phyloP scores from a whole-genome alignment of 1,140 invertebrate genomes.

The Gryon sp. region DNA sequence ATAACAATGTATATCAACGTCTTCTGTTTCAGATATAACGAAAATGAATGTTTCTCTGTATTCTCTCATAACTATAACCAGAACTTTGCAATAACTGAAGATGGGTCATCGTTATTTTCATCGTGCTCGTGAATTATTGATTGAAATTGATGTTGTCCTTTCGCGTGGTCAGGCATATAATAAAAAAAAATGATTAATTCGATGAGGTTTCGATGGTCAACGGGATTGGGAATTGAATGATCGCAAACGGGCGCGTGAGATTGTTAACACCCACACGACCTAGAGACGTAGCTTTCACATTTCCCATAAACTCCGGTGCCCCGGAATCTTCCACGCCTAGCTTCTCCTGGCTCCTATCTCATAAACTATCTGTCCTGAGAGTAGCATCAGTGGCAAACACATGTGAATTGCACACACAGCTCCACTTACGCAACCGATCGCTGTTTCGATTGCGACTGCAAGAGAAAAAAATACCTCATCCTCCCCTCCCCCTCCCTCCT shows the following conservation, averaged over 20 bases:
- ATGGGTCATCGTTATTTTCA: no score
- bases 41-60: no score
- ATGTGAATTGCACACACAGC: constrained; percentile 55
- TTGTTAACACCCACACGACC: constrained; percentile 54
- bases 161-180: constrained; percentile 2
- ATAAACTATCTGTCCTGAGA: constrained; percentile 45
- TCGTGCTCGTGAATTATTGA: no score
- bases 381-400: constrained; percentile 41
- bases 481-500: neutral
- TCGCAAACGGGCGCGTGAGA: constrained; percentile 53
- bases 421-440: constrained; percentile 60
- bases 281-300: constrained; percentile 51
- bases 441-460: constrained; percentile 36
- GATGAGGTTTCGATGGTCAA: constrained; percentile 18
- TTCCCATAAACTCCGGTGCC: constrained; percentile 46
- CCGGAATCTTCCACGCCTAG: constrained; percentile 44
- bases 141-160: constrained; percentile 6
- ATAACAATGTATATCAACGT: no score
- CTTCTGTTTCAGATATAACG: no score
- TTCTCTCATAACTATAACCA: no score
- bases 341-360: constrained; percentile 31
- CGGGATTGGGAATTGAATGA: constrained; percentile 26
- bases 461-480: constrained; percentile 10
- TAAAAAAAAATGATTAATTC: constrained; percentile 4
- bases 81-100: no score